Conservation (phyloP, 2,888 invertebrate genomes). For the Hoplodrina ambigua region DNA sequence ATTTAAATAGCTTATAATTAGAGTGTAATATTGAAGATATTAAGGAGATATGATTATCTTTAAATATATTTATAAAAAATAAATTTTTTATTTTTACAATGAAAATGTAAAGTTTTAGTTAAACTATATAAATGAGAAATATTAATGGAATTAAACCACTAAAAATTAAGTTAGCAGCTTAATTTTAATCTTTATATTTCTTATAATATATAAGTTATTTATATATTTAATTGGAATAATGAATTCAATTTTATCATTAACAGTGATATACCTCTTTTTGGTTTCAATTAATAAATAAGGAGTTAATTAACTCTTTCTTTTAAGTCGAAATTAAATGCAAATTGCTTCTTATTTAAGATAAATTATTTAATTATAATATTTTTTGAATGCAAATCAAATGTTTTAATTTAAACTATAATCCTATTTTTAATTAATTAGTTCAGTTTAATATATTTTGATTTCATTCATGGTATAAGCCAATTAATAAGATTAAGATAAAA, state of each 20-base stretch:
- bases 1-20: no score
- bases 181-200: constrained; percentile 88
- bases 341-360: constrained; percentile 91
- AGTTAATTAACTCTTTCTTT: constrained; percentile 82
- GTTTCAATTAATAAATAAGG: constrained; percentile 91
- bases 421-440: constrained; percentile 73
- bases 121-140: constrained; percentile 92
- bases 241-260: constrained; percentile 92
- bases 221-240: constrained; percentile 86
- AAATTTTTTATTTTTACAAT: constrained; percentile 90
- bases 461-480: constrained; percentile 84
- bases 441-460: constrained; percentile 85
- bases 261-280: constrained; percentile 92
- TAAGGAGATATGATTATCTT: no score
- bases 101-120: constrained; percentile 92
- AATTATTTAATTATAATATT: constrained; percentile 75
- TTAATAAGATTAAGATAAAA: constrained; percentile 89
- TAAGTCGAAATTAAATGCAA: constrained; percentile 87
- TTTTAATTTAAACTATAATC: constrained; percentile 83
- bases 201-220: no score
- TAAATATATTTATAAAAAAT: constrained; percentile 62
- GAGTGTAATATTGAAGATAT: no score
- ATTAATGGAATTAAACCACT: constrained; percentile 87
- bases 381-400: constrained; percentile 85
- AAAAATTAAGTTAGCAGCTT: constrained; percentile 92